phyloP scores from a whole-genome alignment of 2,888 invertebrate genomes.

The Eilema caniola region DNA sequence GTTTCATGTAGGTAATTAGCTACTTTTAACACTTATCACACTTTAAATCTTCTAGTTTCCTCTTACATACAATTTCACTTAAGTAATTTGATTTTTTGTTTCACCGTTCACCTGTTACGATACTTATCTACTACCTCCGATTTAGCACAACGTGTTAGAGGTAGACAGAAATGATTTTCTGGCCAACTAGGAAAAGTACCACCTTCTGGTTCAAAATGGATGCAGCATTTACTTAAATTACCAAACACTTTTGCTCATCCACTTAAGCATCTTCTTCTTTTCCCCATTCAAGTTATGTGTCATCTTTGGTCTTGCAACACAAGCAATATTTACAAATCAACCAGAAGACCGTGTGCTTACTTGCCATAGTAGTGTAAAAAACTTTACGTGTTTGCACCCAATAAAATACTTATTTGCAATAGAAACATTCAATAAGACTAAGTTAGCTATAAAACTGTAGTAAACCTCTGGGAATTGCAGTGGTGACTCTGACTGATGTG shows the following conservation, averaged over 20 bases:
- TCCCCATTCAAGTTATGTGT: neutral
- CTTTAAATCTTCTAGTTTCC: neutral
- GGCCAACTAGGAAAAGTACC: neutral
- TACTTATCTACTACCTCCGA: neutral
- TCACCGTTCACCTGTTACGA: neutral
- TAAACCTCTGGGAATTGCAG: conserved; percentile 52
- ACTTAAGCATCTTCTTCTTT: neutral
- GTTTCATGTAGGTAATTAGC: neutral
- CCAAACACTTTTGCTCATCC: neutral
- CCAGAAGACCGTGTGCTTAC: neutral
- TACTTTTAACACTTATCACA: neutral
- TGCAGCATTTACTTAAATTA: too few relatives aligned
- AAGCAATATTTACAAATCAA: neutral
- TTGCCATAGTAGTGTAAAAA: neutral
- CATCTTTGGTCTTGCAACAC: neutral
- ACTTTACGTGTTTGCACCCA: conserved; percentile 10
- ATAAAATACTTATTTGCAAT: conserved; percentile 31
- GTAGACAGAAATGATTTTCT: neutral
- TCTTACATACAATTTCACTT: neutral
- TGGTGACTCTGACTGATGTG: conserved; percentile 64
- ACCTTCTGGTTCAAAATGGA: too few relatives aligned
- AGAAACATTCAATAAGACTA: conserved; percentile 53
- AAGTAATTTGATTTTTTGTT: neutral
- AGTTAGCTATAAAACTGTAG: conserved; percentile 52
- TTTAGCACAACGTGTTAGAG: neutral